Evolutionary conservation across 2,888 invertebrate species (phyloP), one percentile per base, ranked within the genome.

Genomic region (Drosophila rellima): DNA sequence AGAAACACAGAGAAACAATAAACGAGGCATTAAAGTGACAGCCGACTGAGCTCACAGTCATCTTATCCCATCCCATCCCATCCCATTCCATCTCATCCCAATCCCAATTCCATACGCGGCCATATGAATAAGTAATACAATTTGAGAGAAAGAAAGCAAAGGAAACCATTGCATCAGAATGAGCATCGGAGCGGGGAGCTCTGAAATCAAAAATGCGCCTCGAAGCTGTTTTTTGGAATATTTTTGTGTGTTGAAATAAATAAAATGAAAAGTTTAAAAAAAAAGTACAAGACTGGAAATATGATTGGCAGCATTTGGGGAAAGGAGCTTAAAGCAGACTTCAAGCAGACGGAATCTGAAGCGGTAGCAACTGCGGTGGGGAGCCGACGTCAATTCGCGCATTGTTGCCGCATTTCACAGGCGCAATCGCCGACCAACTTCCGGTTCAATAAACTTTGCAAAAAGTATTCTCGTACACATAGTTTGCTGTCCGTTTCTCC

Each of bases 391-490:
- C 75, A 51, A 65, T 57, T 54, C 64, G 62, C 45, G 86, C 82
- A 68, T 68, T 82, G 80, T 86, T 88, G 73, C 88, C 86, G 37
- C 89, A 80, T 76, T 82, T 86, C 80, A 82, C 77, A 69, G 81
- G 66, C 72, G 64, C 59, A 78, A 50, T 51, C 56, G 64, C 80
- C 83, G 69, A 47, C 60, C 83, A 82, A 82, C 87, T 82, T 82
- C 80, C 83, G 86, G 82, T 88, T 82, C 82, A 82, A 82, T 82
- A 88, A 82, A 82, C 82, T 88, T 86, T 61, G 83, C 83, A 64
- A 82, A 87, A 82, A 86, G 59, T 79, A 70, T 86, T 66, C 71
- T 68, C 74, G 66, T 65, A 80, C 62, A 86, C 37, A 37, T 76
- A 82, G 89, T 88, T 79, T 83, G 40, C 52, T 40, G 48, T 23